phyloP scores from a whole-genome alignment of 2,797 vertebrate species.

The Pipistrellus nathusii region DNA sequence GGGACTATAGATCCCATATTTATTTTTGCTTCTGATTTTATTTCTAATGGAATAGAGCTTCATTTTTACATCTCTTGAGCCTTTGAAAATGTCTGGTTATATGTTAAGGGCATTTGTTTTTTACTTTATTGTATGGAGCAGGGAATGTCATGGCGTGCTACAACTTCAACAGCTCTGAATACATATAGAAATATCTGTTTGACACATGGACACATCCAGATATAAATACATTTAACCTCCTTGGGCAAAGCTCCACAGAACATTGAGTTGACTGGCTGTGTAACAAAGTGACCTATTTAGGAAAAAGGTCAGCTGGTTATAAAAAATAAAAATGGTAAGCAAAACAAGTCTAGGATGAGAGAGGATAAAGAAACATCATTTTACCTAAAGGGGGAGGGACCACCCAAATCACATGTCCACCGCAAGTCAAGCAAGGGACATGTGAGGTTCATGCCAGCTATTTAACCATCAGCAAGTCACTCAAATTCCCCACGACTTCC shows the following conservation, averaged over 20 bases:
- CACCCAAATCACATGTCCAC: not conserved
- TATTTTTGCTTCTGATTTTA: constrained; percentile 51
- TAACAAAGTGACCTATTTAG: constrained; percentile 74
- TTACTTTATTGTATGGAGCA: constrained; percentile 33
- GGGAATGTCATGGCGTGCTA: constrained; percentile 7
- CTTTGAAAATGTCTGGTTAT: constrained; percentile 27
- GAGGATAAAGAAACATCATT: not conserved
- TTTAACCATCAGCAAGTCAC: not conserved
- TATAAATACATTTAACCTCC: constrained; percentile 76
- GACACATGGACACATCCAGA: constrained; percentile 66
- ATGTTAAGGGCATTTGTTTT: constrained; percentile 39
- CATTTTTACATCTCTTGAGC: constrained; percentile 48
- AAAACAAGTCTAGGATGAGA: constrained; percentile 17
- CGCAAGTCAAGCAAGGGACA: not conserved
- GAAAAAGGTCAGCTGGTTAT: constrained; percentile 63
- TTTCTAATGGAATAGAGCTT: constrained; percentile 37
- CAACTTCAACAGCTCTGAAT: constrained; percentile 58
- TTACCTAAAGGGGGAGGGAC: not conserved
- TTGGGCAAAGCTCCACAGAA: constrained; percentile 73
- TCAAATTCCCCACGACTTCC: not conserved
- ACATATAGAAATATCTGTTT: constrained; percentile 75
- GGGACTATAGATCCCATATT: not conserved
- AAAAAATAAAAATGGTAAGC: constrained; percentile 25
- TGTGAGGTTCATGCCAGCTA: not conserved
- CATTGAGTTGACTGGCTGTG: constrained; percentile 16